Evolutionary conservation across 2,113 vertebrate species (phyloP).

Genomic region (Ardeotis arabs): DNA sequence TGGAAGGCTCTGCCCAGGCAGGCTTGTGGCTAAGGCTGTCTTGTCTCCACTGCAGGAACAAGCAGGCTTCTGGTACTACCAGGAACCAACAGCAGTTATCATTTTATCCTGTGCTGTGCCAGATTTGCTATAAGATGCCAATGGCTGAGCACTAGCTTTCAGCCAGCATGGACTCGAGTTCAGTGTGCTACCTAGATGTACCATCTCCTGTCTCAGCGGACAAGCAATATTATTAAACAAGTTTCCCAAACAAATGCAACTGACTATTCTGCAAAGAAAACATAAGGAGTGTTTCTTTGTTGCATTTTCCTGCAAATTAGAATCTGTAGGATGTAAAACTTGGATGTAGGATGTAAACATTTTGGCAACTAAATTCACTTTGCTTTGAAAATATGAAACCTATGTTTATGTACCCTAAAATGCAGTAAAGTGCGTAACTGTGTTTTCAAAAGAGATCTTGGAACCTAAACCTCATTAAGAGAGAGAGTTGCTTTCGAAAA

Average conservation of each 20-base stretch:
- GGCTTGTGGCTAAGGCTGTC: not conserved
- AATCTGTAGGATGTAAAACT: not conserved
- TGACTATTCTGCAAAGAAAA: not conserved
- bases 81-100: not conserved
- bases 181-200: not conserved
- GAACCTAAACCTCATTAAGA: not conserved
- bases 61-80: not conserved
- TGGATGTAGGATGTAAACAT: not conserved
- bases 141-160: not conserved
- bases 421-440: not conserved
- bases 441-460: conserved; percentile 2
- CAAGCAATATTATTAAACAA: not conserved
- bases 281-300: not conserved
- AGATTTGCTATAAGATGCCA: not conserved
- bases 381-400: not conserved
- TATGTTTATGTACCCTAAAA: not conserved
- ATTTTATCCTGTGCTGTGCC: not conserved
- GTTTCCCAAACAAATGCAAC: not conserved
- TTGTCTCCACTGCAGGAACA: not conserved
- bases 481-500: not conserved
- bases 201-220: not conserved
- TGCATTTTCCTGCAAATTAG: not conserved
- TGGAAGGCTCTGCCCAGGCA: not conserved
- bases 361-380: not conserved
- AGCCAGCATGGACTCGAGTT: not conserved